Percentiles rank a stretch among this genome's conserved stretches.
These are phyloP conservation scores for Smithornis capensis DNA, from an alignment of 2,113 vertebrate species.

Conservation along the genomic window DNA sequence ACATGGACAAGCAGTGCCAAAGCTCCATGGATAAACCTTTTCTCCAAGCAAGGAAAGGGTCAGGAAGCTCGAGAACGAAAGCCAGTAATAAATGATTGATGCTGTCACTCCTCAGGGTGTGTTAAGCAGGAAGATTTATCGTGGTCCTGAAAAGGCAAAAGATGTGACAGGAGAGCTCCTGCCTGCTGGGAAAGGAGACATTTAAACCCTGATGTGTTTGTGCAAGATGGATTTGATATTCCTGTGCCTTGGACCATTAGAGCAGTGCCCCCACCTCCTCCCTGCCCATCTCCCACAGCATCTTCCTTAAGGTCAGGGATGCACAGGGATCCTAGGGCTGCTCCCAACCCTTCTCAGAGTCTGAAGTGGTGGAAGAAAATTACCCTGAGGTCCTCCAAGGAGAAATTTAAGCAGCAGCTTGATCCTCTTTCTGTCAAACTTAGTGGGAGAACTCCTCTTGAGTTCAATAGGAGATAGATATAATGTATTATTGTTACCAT, in stretches of 20 bases:
- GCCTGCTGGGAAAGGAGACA: not conserved
- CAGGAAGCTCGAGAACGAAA: not conserved
- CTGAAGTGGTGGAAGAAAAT: not conserved
- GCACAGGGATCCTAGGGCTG: rapidly evolving
- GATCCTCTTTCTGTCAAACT: not conserved
- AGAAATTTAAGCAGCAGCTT: not conserved
- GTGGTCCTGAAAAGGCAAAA: not conserved
- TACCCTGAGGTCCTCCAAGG: not conserved
- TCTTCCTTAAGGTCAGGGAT: not conserved
- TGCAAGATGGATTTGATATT: not conserved
- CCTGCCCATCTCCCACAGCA: not conserved
- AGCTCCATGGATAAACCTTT: rapidly evolving
- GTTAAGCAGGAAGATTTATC: not conserved
- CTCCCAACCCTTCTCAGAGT: not conserved
- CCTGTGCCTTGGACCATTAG: not conserved
- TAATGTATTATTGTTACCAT: not conserved
- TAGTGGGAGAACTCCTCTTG: not conserved
- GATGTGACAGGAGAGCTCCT: slow-evolving; percentile 21
- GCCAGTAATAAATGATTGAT: not conserved
- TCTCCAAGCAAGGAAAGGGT: not conserved
- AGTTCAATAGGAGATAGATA: not conserved
- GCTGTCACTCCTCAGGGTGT: not conserved
- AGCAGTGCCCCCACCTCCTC: not conserved
- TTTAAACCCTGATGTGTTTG: not conserved
- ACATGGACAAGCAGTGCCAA: rapidly evolving